A percentile compares a stretch with the other conserved stretches of the same genome.
These are phyloP conservation scores for Synanthedon vespiformis DNA, from an alignment of 2,888 invertebrate species.

Conservation along the genomic window DNA sequence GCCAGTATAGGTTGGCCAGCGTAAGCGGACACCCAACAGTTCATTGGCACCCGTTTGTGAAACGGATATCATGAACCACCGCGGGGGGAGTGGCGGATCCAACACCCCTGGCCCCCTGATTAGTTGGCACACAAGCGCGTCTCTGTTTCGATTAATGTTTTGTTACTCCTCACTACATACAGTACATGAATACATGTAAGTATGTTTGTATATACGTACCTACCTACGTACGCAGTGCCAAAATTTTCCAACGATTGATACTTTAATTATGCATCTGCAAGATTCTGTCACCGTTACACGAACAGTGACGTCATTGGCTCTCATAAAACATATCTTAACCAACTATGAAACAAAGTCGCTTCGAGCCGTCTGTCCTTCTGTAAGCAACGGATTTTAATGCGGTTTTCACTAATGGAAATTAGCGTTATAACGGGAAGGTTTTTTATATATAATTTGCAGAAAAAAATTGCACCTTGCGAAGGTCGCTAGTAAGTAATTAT, in stretches of 20 bases:
- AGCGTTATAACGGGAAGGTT: too few species aligned
- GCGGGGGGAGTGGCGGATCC: constrained; percentile 29
- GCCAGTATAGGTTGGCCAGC: constrained; percentile 29
- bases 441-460: too few species aligned
- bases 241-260: constrained; percentile 27
- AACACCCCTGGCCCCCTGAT: constrained; percentile 19
- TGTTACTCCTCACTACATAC: constrained; percentile 27
- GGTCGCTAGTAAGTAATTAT: too few species aligned
- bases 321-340: too few species aligned
- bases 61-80: constrained; percentile 12
- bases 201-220: background rate
- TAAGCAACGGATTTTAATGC: too few species aligned
- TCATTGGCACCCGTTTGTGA: constrained; percentile 28
- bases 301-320: background rate
- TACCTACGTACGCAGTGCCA: constrained; percentile 14
- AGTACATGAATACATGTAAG: constrained; percentile 27
- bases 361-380: too few species aligned
- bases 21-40: constrained; percentile 27
- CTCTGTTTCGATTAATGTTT: constrained; percentile 44
- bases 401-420: too few species aligned
- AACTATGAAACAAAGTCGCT: too few species aligned
- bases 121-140: constrained; percentile 32
- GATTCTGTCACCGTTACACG: constrained; percentile 8
- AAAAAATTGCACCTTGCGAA: too few species aligned
- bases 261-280: constrained; percentile 16